A percentile compares a stretch with the other conserved stretches of the same genome.
Evolutionary conservation across 2,113 vertebrate species (phyloP).

Genomic region (Rhinolophus ferrumequinum): DNA sequence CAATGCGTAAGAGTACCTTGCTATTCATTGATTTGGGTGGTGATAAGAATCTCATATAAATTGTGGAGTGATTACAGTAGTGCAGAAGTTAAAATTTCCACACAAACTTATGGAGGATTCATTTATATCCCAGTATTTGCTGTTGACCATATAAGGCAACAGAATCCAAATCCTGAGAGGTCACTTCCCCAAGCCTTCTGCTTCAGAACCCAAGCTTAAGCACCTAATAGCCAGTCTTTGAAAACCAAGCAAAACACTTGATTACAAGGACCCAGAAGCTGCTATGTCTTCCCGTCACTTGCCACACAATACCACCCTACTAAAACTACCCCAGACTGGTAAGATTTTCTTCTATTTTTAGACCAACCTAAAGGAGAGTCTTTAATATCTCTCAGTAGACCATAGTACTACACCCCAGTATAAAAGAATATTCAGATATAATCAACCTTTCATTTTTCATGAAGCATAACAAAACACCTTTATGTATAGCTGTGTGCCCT

Average conservation of each 20-base stretch:
- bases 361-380: background rate
- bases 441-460: background rate
- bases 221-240: background rate
- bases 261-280: background rate
- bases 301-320: background rate
- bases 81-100: background rate
- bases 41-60: background rate
- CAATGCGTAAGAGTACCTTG: background rate
- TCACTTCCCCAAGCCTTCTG: background rate
- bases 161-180: background rate
- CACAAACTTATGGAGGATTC: background rate
- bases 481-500: background rate
- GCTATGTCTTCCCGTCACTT: background rate
- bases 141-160: background rate
- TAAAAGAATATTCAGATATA: background rate
- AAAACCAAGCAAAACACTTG: background rate
- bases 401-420: background rate
- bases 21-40: background rate
- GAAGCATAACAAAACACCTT: background rate
- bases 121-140: background rate
- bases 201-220: background rate
- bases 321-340: background rate
- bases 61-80: background rate
- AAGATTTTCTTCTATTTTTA: background rate
- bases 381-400: background rate